Conservation (phyloP, 1,140 invertebrate species). For the Caerostris extrusa region DNA sequence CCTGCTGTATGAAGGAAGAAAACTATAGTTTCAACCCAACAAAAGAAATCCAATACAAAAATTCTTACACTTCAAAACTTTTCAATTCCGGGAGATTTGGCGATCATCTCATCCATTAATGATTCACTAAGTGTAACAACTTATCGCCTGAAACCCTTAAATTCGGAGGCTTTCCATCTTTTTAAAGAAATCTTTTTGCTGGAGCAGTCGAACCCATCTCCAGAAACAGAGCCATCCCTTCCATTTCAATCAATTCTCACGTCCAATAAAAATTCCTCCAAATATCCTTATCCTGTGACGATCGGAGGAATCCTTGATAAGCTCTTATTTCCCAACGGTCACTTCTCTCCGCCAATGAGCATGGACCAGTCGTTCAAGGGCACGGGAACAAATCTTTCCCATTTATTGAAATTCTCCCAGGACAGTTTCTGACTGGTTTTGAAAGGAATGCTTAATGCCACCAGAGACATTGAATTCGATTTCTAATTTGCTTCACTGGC, state of each 20-base stretch:
- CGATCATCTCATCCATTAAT: neutral
- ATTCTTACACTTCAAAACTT: no score
- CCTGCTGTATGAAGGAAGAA: no score
- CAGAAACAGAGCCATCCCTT: neutral
- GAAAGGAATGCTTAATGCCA: neutral
- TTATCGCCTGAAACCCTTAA: neutral
- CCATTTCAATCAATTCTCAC: conserved; percentile 27
- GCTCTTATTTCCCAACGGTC: neutral
- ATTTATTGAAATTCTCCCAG: neutral
- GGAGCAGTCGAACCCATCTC: neutral
- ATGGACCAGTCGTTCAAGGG: neutral
- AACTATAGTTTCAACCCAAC: no score
- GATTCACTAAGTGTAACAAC: neutral
- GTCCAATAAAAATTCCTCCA: conserved; percentile 8
- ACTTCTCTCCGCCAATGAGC: neutral
- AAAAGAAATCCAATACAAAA: no score
- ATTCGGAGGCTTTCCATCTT: neutral
- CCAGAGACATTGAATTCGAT: no score
- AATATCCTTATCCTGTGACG: neutral
- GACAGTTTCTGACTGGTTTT: neutral
- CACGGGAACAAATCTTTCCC: neutral
- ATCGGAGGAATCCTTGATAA: neutral
- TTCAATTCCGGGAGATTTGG: neutral
- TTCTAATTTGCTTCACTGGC: no score
- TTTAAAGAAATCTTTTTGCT: neutral